Evolutionary conservation across 2,797 vertebrate genomes (phyloP).

Genomic region (Ctenopoma multispine): DNA sequence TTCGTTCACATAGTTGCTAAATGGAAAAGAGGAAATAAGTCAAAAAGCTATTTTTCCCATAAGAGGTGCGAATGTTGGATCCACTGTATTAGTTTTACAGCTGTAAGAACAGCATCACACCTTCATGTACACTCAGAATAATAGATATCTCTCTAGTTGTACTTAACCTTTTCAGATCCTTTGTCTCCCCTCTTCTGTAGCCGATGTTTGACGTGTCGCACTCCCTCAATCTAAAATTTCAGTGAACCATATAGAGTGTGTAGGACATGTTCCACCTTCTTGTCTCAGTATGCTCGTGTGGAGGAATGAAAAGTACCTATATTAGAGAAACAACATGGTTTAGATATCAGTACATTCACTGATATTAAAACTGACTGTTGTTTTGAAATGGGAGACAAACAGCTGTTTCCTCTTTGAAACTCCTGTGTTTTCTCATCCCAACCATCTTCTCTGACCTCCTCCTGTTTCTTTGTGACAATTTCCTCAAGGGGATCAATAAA

Average conservation of each 20-base stretch:
- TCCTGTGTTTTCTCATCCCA: not conserved
- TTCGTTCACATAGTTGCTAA: conserved; percentile 13
- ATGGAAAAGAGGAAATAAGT: not conserved
- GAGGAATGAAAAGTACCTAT: too few species aligned
- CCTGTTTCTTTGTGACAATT: not conserved
- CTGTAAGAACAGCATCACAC: not conserved
- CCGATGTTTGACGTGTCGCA: too few species aligned
- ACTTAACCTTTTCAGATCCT: too few species aligned
- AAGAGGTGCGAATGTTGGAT: not conserved
- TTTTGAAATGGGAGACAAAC: not conserved
- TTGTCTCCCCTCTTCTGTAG: too few species aligned
- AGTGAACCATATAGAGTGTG: too few species aligned
- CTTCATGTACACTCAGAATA: too few species aligned
- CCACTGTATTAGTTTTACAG: not conserved
- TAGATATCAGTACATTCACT: not conserved
- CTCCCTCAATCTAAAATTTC: too few species aligned
- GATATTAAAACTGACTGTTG: not conserved
- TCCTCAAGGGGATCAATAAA: too few species aligned
- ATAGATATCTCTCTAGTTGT: not conserved
- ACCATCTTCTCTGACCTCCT: not conserved
- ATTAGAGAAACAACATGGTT: not conserved
- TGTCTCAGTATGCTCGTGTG: too few species aligned
- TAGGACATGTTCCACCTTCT: too few species aligned
- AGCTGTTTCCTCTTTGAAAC: not conserved
- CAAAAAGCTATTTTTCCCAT: conserved; percentile 1